Evolutionary conservation across 2,797 vertebrate genomes (phyloP).

Genomic region (Microctenopoma lineatum): DNA sequence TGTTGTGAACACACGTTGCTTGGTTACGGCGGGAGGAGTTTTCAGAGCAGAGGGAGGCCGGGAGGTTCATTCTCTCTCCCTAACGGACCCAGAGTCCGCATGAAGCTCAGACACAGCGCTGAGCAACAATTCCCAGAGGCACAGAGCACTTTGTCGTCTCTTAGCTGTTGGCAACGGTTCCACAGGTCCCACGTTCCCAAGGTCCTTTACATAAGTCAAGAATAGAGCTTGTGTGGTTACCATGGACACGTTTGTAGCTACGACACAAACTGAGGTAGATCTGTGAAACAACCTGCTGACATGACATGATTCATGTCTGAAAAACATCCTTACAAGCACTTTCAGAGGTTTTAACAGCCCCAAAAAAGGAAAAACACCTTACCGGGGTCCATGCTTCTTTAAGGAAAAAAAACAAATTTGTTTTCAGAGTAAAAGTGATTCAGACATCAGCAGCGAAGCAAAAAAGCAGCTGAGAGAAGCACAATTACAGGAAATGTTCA

Average conservation of each 20-base stretch:
- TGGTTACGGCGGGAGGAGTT: constrained; percentile 82
- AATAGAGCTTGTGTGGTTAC: constrained; percentile 37
- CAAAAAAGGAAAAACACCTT: not conserved
- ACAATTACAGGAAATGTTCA: too few relatives aligned
- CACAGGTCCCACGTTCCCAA: constrained; percentile 25
- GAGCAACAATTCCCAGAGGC: constrained; percentile 49
- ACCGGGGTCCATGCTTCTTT: not conserved
- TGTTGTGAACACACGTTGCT: constrained; percentile 93
- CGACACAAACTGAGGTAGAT: constrained; percentile 15
- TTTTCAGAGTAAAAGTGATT: too few relatives aligned
- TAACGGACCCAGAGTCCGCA: constrained; percentile 27
- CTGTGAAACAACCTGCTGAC: constrained; percentile 7
- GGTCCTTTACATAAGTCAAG: constrained; percentile 39
- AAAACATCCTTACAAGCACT: constrained; percentile 1
- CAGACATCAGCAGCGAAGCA: too few relatives aligned
- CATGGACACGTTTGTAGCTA: constrained; percentile 19
- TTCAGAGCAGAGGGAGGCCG: constrained; percentile 59
- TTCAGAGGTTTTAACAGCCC: not conserved
- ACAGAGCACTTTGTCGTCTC: constrained; percentile 41
- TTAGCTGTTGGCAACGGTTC: constrained; percentile 23
- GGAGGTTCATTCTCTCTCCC: constrained; percentile 53
- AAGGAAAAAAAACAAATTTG: not conserved
- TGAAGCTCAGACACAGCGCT: constrained; percentile 52
- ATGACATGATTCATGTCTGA: not conserved
- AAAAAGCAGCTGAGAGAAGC: too few relatives aligned